These are phyloP conservation scores for Calypte anna DNA, from an alignment of 2,113 vertebrate genomes.

Conservation along the genomic window DNA sequence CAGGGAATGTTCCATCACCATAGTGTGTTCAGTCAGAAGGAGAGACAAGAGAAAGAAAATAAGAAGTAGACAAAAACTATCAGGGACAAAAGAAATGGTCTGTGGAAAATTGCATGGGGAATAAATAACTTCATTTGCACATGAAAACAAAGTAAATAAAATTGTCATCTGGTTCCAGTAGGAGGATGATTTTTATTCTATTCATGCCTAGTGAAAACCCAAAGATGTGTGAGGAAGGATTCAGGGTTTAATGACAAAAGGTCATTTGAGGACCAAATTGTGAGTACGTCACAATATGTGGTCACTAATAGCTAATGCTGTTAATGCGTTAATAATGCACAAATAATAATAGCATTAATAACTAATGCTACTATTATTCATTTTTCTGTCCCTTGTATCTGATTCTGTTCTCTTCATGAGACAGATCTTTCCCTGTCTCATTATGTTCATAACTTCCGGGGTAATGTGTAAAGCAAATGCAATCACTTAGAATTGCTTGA, in stretches of 20 bases:
- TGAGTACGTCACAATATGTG: no score
- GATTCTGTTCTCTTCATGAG: no score
- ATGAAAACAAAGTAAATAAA: not conserved
- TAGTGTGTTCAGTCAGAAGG: not conserved
- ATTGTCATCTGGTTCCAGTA: not conserved
- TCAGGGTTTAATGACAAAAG: not conserved
- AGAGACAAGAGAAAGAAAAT: not conserved
- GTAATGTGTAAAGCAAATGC: no score
- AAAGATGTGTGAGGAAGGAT: not conserved
- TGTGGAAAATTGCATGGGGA: not conserved
- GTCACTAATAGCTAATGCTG: no score
- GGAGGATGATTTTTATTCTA: not conserved
- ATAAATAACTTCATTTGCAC: not conserved
- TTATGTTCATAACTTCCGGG: no score
- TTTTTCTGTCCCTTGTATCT: no score
- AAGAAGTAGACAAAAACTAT: not conserved
- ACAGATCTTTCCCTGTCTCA: no score
- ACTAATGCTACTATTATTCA: no score
- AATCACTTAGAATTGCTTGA: no score
- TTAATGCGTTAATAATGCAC: no score
- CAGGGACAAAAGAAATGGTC: not conserved
- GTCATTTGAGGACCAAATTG: not conserved
- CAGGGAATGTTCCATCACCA: no score
- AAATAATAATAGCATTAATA: no score
- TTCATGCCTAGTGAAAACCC: not conserved